Evolutionary conservation across 2,797 vertebrate species (phyloP).

Genomic region (Crax fasciolata): DNA sequence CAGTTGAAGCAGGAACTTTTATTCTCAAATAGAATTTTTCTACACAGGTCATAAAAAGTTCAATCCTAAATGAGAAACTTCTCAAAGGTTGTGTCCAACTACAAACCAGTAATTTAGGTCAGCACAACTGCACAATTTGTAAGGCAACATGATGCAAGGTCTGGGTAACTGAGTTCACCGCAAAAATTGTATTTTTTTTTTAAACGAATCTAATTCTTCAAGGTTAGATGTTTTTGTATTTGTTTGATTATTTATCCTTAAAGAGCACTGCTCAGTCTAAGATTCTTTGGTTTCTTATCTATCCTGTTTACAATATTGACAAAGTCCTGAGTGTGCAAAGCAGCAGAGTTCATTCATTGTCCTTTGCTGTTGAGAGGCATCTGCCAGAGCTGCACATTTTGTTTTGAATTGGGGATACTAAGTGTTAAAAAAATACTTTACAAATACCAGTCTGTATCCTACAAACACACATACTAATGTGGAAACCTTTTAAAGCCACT

Average conservation of each 20-base stretch:
- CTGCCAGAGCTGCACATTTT: neutral
- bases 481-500: neutral
- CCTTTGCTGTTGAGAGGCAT: neutral
- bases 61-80: conserved; percentile 35
- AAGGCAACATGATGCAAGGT: conserved; percentile 37
- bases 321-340: neutral
- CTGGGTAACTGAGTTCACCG: neutral
- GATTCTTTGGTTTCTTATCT: neutral
- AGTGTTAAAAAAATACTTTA: neutral
- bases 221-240: neutral
- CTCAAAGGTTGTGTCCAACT: conserved; percentile 22
- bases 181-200: neutral
- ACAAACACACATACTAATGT: neutral
- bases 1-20: neutral
- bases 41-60: conserved; percentile 51
- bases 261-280: neutral
- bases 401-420: neutral
- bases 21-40: neutral
- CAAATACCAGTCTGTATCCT: neutral
- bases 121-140: conserved; percentile 42
- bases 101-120: conserved; percentile 65
- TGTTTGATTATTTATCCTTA: conserved; percentile 13
- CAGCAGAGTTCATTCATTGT: neutral
- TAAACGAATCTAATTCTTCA: neutral
- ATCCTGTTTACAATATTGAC: neutral